Conservation (phyloP, 2,888 invertebrate species). For the Pilophorus perplexus region DNA sequence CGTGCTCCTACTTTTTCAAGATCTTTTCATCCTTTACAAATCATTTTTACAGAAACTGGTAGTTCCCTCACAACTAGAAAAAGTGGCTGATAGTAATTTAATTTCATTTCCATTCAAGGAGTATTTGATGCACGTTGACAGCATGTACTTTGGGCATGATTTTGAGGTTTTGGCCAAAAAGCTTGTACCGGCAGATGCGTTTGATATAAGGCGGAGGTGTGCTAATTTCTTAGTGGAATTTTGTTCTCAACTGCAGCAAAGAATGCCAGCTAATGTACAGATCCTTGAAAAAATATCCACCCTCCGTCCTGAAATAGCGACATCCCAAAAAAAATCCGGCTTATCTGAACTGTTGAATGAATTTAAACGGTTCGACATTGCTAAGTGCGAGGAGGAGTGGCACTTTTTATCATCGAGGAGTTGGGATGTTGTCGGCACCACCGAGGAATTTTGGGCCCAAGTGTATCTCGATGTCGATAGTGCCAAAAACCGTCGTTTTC, state of each 20-base stretch:
- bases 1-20: not conserved
- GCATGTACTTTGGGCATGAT: not conserved
- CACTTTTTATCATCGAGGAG: not conserved
- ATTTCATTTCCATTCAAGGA: too few relatives aligned
- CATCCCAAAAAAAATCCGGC: too few relatives aligned
- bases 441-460: not conserved
- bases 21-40: not conserved
- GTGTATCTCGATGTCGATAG: not conserved
- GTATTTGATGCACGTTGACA: not conserved
- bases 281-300: not conserved
- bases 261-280: not conserved
- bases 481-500: too few relatives aligned
- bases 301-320: not conserved
- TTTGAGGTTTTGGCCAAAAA: not conserved
- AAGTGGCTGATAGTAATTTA: not conserved
- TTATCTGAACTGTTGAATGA: not conserved
- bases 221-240: not conserved
- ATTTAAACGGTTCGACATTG: not conserved
- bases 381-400: not conserved
- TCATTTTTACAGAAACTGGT: not conserved
- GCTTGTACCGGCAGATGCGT: not conserved
- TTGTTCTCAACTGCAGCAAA: not conserved
- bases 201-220: not conserved
- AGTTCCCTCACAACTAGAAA: not conserved
- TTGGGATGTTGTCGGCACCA: not conserved